These are phyloP conservation scores for Ctena decussata DNA, from an alignment of 2,888 invertebrate species.

Conservation along the genomic window DNA sequence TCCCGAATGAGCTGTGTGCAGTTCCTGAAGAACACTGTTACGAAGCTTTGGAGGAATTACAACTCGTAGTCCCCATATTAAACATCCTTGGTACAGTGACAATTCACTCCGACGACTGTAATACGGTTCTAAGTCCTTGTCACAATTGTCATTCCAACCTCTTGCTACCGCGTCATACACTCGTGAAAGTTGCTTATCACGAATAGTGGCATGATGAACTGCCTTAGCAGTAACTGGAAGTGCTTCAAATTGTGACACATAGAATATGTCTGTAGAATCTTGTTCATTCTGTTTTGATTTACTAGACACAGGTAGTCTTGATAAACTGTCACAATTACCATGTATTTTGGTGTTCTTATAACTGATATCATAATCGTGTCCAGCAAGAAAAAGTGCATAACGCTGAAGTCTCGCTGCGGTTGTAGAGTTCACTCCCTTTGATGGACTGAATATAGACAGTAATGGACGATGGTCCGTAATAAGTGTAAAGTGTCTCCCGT, in stretches of 20 bases:
- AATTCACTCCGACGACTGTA: slow-evolving; percentile 49
- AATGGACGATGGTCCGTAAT: slow-evolving; percentile 66
- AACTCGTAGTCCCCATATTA: slow-evolving; percentile 71
- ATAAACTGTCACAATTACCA: slow-evolving; percentile 47
- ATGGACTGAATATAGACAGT: slow-evolving; percentile 54
- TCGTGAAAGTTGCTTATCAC: background rate
- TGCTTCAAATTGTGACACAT: slow-evolving; percentile 51
- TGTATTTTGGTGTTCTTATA: slow-evolving; percentile 20
- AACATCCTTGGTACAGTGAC: slow-evolving; percentile 66
- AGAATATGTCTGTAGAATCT: slow-evolving; percentile 18
- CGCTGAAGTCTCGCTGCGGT: slow-evolving; percentile 36
- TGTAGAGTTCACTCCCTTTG: slow-evolving; percentile 58
- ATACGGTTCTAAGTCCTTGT: slow-evolving; percentile 29
- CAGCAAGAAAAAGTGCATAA: slow-evolving; percentile 25
- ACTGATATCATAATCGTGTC: slow-evolving; percentile 4
- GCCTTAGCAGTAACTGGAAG: background rate
- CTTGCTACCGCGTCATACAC: background rate
- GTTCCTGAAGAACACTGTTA: slow-evolving; percentile 58
- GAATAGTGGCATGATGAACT: background rate
- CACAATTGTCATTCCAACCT: slow-evolving; percentile 40
- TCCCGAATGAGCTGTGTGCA: slow-evolving; percentile 78
- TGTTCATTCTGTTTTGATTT: background rate
- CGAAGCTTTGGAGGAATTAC: slow-evolving; percentile 72
- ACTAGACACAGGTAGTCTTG: slow-evolving; percentile 20
- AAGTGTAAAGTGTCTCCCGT: slow-evolving; percentile 84